These are phyloP conservation scores for Parnassius smintheus DNA, from an alignment of 2,888 invertebrate species.

Conservation along the genomic window DNA sequence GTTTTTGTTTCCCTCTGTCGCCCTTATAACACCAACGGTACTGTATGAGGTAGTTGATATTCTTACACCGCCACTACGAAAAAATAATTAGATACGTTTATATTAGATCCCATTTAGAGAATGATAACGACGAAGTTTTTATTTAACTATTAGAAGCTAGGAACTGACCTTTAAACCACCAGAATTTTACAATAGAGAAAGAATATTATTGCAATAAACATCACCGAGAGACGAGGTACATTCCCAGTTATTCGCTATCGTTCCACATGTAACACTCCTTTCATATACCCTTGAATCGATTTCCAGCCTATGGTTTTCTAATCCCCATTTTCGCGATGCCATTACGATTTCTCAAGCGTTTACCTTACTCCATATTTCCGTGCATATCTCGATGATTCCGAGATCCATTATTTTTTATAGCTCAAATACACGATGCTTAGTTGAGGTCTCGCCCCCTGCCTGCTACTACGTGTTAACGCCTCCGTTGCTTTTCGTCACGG, in stretches of 20 bases:
- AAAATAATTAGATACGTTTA: too few relatives aligned
- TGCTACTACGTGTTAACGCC: conserved; percentile 60
- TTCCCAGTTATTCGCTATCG: not conserved
- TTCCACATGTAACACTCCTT: conserved; percentile 36
- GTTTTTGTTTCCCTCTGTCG: too few relatives aligned
- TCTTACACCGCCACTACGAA: too few relatives aligned
- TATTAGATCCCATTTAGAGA: too few relatives aligned
- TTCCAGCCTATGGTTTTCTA: conserved; percentile 77
- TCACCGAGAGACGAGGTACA: not conserved
- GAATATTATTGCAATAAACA: too few relatives aligned
- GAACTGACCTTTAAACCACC: too few relatives aligned
- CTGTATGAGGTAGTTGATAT: too few relatives aligned
- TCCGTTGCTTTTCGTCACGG: conserved; percentile 43
- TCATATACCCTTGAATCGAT: conserved; percentile 57
- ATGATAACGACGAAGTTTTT: too few relatives aligned
- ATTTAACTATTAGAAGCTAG: too few relatives aligned
- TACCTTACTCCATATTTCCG: conserved; percentile 78
- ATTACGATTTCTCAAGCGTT: conserved; percentile 78
- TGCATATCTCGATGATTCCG: conserved; percentile 79
- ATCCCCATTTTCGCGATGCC: conserved; percentile 78
- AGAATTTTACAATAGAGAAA: too few relatives aligned
- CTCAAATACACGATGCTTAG: conserved; percentile 73
- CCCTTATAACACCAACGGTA: too few relatives aligned
- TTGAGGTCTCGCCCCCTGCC: conserved; percentile 62
- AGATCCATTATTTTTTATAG: conserved; percentile 81